Base-by-base conservation (phyloP, 64 coral and sea anemone species). In the Pocillopora verrucosa region DNA sequence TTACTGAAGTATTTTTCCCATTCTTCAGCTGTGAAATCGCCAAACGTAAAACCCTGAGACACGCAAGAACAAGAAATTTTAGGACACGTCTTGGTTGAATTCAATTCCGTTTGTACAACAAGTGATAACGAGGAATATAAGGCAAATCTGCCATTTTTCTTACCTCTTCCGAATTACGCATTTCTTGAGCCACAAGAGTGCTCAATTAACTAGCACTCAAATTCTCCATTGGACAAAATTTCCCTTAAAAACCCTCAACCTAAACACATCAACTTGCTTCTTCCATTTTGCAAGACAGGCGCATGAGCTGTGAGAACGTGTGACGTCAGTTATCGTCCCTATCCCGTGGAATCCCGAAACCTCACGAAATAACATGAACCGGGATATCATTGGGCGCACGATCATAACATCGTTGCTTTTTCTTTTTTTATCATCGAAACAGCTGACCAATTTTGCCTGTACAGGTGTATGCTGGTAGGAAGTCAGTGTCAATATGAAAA, bases 21-120 rank as follows among this genome's bases (percentile, higher is more conserved):
- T 65, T 96, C 95, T 61, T 91, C 88, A 59, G 87, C 63, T n/a
- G 95, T 89, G 51, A 96, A 96, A 83, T 93, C 92, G 38, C 95
- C 95, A 87, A 96, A 96, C 56, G 73, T 36, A 74, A 96, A 78
- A 59, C 91, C 75, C 95, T 96, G 36, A 30, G 36, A 12, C 51
- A 75, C 11, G 20, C 20, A 17, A 12, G 38, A 77, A 30, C 63
- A 84, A 15, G 36, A 41, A 38, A 83, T 83, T 83, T 35, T 26
- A 82, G 1, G 60, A 82, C 1, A 80, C 17, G 22, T 80, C 56
- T 38, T 16, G 35, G 4, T 2, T 62, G 34, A 62, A 61, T n/a
- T 60, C n/a, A 58, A 13, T 45, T 51, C 16, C 75, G 75, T 51
- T 56, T 22, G 17, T 69, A 10, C 65, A n/a, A 69, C 65, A 59